A percentile compares a stretch with the other conserved stretches of the same genome.
Conservation (phyloP, 1,140 invertebrate species). For the Neoseiulus cucumeris region DNA sequence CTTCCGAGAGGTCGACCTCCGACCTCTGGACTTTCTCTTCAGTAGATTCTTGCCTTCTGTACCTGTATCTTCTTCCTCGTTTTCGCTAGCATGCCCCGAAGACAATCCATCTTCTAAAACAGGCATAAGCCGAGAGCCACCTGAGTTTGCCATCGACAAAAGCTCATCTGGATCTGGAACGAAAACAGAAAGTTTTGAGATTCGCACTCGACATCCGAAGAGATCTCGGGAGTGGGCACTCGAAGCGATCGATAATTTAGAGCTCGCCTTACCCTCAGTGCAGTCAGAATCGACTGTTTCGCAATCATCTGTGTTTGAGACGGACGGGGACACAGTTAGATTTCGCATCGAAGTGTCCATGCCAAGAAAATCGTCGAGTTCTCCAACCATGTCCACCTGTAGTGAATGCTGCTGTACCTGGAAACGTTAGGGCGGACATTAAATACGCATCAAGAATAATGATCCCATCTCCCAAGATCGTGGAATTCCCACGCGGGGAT, state of each 20-base stretch:
- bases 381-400: constrained; percentile 10
- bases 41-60: not conserved
- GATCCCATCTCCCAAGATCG: no score
- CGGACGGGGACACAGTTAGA: not conserved
- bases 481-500: no score
- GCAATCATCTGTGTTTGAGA: not conserved
- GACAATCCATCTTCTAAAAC: constrained; percentile 74
- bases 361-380: constrained; percentile 1
- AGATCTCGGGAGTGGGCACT: no score
- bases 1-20: no score
- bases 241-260: not conserved
- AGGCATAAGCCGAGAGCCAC: constrained; percentile 49
- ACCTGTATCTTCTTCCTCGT: constrained; percentile 47
- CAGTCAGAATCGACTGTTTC: not conserved
- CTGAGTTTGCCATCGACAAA: constrained; percentile 13
- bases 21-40: no score
- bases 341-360: constrained; percentile 10
- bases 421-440: not conserved
- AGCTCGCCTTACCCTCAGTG: not conserved
- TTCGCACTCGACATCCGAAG: no score
- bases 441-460: no score
- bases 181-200: not conserved
- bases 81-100: constrained; percentile 72
- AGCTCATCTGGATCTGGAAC: constrained; percentile 15
- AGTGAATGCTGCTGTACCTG: constrained; percentile 9